Conservation (phyloP, 2,113 vertebrate genomes). For the Siphamia tubifer region DNA sequence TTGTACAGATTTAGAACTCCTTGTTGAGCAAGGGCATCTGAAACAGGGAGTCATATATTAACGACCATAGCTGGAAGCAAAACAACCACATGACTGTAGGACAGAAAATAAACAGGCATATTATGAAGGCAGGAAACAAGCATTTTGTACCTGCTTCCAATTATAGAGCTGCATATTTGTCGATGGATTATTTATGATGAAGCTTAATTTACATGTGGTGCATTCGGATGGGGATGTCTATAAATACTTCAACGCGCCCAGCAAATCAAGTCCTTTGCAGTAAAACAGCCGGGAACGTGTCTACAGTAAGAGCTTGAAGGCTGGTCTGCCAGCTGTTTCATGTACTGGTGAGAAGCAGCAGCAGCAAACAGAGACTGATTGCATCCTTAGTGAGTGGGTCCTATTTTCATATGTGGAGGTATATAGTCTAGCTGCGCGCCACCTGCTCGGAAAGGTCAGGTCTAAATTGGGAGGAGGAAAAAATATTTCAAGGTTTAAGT, state of each 20-base stretch:
- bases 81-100: conserved; percentile 22
- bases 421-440: neutral
- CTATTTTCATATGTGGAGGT: conserved; percentile 32
- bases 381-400: conserved; percentile 21
- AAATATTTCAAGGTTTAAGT: conserved; percentile 60
- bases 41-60: conserved; percentile 53
- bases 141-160: conserved; percentile 50
- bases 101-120: conserved; percentile 25
- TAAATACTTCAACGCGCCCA: conserved; percentile 48
- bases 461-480: conserved; percentile 63
- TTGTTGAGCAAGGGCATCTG: conserved; percentile 58
- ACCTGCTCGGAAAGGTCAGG: conserved; percentile 61
- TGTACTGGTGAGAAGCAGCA: neutral
- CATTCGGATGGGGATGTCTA: conserved; percentile 21
- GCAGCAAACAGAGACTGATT: conserved; percentile 11
- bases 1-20: conserved; percentile 57
- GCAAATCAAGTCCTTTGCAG: conserved; percentile 33
- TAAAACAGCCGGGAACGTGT: conserved; percentile 38
- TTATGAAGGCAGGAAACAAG: conserved; percentile 25
- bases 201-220: conserved; percentile 48
- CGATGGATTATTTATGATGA: conserved; percentile 49
- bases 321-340: conserved; percentile 9
- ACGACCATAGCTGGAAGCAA: conserved; percentile 44
- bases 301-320: neutral
- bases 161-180: conserved; percentile 4